These are phyloP conservation scores for Anthopleura xanthogrammica DNA, from an alignment of 92 coral and sea anemone genomes.

Conservation along the genomic window DNA sequence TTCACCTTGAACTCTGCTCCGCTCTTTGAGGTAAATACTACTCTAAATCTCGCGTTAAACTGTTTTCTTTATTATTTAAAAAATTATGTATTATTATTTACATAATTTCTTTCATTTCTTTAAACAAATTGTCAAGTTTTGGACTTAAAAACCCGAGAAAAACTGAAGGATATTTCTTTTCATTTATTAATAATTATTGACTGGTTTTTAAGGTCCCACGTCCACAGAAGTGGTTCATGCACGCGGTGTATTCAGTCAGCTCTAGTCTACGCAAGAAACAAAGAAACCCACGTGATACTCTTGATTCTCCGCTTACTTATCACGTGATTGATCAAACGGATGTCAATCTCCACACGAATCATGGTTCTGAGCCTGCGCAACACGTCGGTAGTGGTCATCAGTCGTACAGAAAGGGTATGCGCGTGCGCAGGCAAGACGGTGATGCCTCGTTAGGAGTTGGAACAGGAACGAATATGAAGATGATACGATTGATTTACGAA, in stretches of 20 bases:
- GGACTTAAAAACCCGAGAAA: too few species aligned
- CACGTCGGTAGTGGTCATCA: conserved; percentile 9
- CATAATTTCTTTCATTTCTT: too few species aligned
- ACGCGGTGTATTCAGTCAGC: conserved; percentile 91
- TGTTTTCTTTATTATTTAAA: not conserved
- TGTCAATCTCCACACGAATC: not conserved
- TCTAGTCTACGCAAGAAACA: conserved; percentile 46
- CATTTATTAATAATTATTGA: too few species aligned
- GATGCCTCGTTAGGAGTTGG: conserved; percentile 46
- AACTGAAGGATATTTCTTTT: too few species aligned
- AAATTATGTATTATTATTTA: too few species aligned
- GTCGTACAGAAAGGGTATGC: conserved; percentile 18
- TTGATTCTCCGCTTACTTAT: conserved; percentile 17
- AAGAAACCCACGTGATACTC: conserved; percentile 33
- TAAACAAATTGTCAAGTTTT: too few species aligned
- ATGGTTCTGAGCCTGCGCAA: conserved; percentile 10
- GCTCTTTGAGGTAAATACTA: conserved; percentile 72
- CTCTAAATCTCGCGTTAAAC: not conserved
- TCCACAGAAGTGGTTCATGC: conserved; percentile 94
- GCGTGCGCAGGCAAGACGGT: conserved; percentile 14
- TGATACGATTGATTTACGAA: conserved; percentile 61
- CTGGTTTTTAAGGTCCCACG: conserved; percentile 72
- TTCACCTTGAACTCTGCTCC: conserved; percentile 85
- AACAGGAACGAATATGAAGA: conserved; percentile 76
- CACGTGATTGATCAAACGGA: conserved; percentile 23